Evolutionary conservation across 2,888 invertebrate genomes (phyloP).

Genomic region (Pyrgus malvae): DNA sequence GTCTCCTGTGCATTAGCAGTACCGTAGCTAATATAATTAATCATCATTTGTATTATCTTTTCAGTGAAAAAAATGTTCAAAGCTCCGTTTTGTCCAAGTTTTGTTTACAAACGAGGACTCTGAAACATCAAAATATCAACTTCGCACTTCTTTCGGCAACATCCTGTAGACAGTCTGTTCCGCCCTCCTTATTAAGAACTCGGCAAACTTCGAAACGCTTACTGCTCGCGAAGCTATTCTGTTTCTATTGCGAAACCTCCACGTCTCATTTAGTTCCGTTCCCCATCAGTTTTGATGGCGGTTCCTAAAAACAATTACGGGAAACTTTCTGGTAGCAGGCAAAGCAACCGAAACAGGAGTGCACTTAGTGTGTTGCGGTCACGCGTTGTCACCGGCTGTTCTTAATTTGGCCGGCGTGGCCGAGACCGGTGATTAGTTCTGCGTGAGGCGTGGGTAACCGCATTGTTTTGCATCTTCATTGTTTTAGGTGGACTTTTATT

Average conservation of each 20-base stretch:
- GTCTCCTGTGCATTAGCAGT: slow-evolving; percentile 23
- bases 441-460: slow-evolving; percentile 37
- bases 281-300: slow-evolving; percentile 5
- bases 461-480: slow-evolving; percentile 41
- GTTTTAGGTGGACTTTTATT: slow-evolving; percentile 30
- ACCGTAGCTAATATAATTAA: slow-evolving; percentile 23
- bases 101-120: neutral
- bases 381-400: neutral
- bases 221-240: slow-evolving; percentile 2
- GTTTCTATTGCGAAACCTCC: slow-evolving; percentile 5
- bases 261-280: slow-evolving; percentile 7
- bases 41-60: slow-evolving; percentile 33
- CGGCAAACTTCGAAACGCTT: neutral
- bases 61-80: slow-evolving; percentile 2
- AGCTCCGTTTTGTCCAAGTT: neutral
- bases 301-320: slow-evolving; percentile 13
- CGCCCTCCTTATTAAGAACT: neutral
- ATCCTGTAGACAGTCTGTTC: neutral
- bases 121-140: neutral
- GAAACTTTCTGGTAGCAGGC: slow-evolving; percentile 8
- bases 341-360: slow-evolving; percentile 1
- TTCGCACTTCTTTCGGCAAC: neutral
- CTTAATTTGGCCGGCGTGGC: slow-evolving; percentile 1
- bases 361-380: slow-evolving; percentile 5
- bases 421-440: slow-evolving; percentile 43